A percentile compares a stretch with the other conserved stretches of the same genome.
Conservation (phyloP, 2,888 invertebrate species). For the Mechanitis mazaeus region DNA sequence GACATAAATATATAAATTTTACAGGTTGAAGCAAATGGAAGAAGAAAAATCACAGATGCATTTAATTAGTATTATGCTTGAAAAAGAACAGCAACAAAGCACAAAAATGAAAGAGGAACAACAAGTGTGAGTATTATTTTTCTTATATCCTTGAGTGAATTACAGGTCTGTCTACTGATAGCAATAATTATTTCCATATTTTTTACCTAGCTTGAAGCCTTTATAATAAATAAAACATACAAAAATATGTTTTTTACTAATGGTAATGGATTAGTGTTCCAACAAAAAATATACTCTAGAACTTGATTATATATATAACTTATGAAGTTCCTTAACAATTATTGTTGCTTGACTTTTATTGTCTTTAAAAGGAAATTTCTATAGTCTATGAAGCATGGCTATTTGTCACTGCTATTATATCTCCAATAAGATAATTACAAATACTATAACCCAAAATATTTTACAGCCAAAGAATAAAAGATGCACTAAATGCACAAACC, state of each 20-base stretch:
- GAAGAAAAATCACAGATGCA: slow-evolving; percentile 75
- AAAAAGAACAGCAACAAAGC: slow-evolving; percentile 79
- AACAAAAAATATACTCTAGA: no score
- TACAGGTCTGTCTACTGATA: no score
- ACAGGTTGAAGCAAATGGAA: slow-evolving; percentile 71
- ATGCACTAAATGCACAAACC: slow-evolving; percentile 96
- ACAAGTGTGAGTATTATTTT: slow-evolving; percentile 67
- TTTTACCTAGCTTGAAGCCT: no score
- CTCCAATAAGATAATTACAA: neutral
- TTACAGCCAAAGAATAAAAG: slow-evolving; percentile 89
- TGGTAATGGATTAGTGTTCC: no score
- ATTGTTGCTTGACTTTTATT: no score
- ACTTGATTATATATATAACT: no score
- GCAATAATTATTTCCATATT: no score
- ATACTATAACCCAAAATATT: neutral
- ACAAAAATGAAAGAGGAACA: slow-evolving; percentile 79
- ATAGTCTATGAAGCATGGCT: neutral
- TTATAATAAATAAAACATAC: no score
- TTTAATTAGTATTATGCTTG: slow-evolving; percentile 76
- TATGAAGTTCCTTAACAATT: no score
- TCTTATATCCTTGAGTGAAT: neutral
- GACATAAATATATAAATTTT: slow-evolving; percentile 15
- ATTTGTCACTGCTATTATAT: neutral
- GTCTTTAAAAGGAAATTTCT: no score
- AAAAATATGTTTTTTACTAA: no score